phyloP scores from a whole-genome alignment of 1,140 invertebrate genomes.

The Orius insidiosus region DNA sequence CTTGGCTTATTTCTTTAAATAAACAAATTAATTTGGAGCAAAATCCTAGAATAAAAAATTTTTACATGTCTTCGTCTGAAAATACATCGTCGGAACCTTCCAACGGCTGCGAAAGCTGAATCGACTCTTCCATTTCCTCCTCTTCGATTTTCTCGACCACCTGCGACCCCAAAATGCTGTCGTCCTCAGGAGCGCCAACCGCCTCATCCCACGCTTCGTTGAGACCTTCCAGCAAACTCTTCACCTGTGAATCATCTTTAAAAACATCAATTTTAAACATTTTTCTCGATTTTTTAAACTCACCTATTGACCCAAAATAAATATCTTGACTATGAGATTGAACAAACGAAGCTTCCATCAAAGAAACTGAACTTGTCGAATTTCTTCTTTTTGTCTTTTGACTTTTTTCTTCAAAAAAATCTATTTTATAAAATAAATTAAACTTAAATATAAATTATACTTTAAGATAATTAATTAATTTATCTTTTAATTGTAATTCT shows the following conservation, averaged over 20 bases:
- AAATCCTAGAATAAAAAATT: too few relatives aligned
- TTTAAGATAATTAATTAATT: constrained; percentile 12
- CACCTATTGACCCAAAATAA: background rate
- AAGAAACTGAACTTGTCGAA: background rate
- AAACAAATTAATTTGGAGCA: too few relatives aligned
- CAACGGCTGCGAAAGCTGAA: background rate
- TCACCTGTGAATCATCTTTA: constrained; percentile 10
- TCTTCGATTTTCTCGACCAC: background rate
- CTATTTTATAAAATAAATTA: background rate
- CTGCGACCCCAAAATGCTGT: constrained; percentile 19
- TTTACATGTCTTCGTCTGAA: constrained; percentile 1
- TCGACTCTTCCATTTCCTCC: background rate
- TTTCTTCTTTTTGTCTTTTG: too few relatives aligned
- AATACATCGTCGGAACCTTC: background rate
- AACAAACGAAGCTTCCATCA: background rate
- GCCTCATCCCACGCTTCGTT: constrained; percentile 6
- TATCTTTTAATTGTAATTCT: constrained; percentile 9
- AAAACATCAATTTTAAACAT: too few relatives aligned
- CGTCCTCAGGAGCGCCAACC: constrained; percentile 15
- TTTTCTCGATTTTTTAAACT: too few relatives aligned
- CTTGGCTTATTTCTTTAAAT: constrained; percentile 1
- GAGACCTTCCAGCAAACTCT: constrained; percentile 5
- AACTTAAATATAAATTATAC: background rate
- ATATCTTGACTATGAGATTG: background rate
- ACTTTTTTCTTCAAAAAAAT: too few relatives aligned